A percentile compares a stretch with the other conserved stretches of the same genome.
Conservation (phyloP, 2,113 vertebrate genomes). For the Sigmodon hispidus region DNA sequence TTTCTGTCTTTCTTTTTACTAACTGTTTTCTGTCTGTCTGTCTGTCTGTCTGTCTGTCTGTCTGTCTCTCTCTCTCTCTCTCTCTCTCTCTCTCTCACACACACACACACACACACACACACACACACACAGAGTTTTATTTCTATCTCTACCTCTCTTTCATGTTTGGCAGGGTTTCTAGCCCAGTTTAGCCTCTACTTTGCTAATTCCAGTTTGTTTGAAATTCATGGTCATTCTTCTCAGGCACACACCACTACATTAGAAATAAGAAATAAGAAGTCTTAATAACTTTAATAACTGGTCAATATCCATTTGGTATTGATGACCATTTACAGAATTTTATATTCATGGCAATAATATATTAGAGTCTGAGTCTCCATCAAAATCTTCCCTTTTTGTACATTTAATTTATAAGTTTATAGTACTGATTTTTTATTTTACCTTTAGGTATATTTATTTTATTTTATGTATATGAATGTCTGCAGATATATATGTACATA, state of each 20-base stretch:
- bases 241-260: neutral
- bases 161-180: neutral
- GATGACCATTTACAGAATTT: neutral
- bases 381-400: neutral
- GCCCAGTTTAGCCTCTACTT: neutral
- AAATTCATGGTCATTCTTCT: neutral
- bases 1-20: neutral
- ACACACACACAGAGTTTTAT: no score
- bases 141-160: no score
- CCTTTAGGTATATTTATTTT: neutral
- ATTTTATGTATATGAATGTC: neutral
- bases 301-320: neutral
- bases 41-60: no score
- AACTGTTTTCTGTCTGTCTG: accelerated
- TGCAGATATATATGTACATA: neutral
- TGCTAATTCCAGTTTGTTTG: neutral
- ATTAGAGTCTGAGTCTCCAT: neutral
- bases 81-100: neutral
- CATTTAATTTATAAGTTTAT: neutral
- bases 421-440: neutral
- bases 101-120: no score
- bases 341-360: neutral
- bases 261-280: neutral
- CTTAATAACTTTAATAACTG: neutral
- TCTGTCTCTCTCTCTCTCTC: neutral